These are phyloP conservation scores for Amblyopsis rosae DNA, from an alignment of 2,113 vertebrate species.

Conservation along the genomic window DNA sequence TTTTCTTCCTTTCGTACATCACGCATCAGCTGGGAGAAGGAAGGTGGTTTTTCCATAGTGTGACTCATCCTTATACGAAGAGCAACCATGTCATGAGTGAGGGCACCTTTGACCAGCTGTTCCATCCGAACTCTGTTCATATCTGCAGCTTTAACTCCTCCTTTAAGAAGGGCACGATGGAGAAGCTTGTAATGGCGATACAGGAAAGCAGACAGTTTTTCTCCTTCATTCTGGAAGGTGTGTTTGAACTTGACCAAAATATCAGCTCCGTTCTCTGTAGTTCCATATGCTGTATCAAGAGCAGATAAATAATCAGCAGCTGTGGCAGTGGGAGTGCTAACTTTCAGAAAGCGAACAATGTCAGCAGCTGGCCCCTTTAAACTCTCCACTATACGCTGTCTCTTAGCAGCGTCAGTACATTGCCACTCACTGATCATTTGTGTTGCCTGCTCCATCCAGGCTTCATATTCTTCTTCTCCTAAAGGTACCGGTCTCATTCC, in stretches of 20 bases:
- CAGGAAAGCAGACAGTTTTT: conserved; percentile 24
- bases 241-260: conserved; percentile 20
- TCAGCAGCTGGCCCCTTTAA: conserved; percentile 28
- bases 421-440: conserved; percentile 35
- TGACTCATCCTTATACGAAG: conserved; percentile 16
- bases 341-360: conserved; percentile 21
- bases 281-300: conserved; percentile 31
- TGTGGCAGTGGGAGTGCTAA: conserved; percentile 13
- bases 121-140: conserved; percentile 23
- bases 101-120: conserved; percentile 17
- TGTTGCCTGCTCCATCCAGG: conserved; percentile 21
- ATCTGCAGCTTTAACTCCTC: conserved; percentile 15
- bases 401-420: conserved; percentile 19
- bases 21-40: conserved; percentile 22
- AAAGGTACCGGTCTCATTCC: conserved; percentile 19
- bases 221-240: conserved; percentile 23
- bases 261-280: conserved; percentile 20
- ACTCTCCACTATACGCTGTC: conserved; percentile 25
- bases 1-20: conserved; percentile 25
- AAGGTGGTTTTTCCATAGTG: conserved; percentile 15
- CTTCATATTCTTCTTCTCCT: conserved; percentile 33
- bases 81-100: conserved; percentile 25
- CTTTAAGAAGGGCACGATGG: conserved; percentile 6
- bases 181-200: conserved; percentile 25
- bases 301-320: conserved; percentile 27